Evolutionary conservation across 2,888 invertebrate genomes (phyloP).

Genomic region (Rosalia funebris): DNA sequence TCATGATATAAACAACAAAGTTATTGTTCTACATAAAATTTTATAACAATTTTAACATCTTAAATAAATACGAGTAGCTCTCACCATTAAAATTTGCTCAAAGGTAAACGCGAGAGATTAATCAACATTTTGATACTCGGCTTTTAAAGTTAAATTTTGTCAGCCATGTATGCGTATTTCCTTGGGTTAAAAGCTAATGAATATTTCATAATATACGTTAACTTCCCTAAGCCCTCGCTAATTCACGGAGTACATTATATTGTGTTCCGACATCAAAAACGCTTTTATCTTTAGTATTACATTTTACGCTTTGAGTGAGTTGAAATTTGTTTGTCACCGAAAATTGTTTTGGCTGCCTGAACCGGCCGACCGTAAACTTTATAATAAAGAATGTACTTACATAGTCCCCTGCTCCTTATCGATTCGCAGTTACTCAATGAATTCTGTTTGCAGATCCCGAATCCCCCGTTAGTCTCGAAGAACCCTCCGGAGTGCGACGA

Average conservation of each 20-base stretch:
- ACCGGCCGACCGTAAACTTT: not conserved
- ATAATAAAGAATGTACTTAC: conserved; percentile 36
- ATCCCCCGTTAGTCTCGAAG: conserved; percentile 49
- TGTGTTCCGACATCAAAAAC: not conserved
- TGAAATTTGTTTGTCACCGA: not conserved
- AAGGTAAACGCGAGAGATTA: too few relatives aligned
- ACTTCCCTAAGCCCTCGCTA: not conserved
- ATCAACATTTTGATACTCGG: too few relatives aligned
- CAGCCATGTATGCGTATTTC: too few relatives aligned
- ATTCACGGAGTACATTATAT: not conserved
- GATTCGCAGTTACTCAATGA: conserved; percentile 44
- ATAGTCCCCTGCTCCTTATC: conserved; percentile 40
- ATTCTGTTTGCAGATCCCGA: conserved; percentile 33
- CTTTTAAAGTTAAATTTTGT: too few relatives aligned
- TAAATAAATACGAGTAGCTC: too few relatives aligned
- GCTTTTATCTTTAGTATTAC: not conserved
- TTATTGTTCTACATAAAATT: too few relatives aligned
- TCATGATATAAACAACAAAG: too few relatives aligned
- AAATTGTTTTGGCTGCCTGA: not conserved
- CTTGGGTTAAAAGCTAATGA: too few relatives aligned
- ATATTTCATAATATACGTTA: not conserved
- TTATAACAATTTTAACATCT: too few relatives aligned
- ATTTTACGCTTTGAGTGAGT: not conserved
- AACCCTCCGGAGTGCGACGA: conserved; percentile 57
- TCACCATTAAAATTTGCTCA: too few relatives aligned